These are phyloP conservation scores for Micrastur ruficollis DNA, from an alignment of 2,797 vertebrate genomes.

Conservation along the genomic window DNA sequence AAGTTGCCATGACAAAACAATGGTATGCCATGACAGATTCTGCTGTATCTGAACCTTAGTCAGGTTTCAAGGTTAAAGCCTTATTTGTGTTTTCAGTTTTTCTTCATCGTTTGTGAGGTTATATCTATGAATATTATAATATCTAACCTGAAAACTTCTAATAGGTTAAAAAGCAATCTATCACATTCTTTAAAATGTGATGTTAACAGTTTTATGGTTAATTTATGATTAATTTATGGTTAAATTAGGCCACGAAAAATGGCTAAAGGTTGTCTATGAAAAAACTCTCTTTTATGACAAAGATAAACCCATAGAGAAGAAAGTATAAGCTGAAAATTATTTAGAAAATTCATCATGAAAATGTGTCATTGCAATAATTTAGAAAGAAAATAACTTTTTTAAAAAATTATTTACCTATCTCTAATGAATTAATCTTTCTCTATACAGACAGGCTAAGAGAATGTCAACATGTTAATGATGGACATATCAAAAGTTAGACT, in stretches of 20 bases:
- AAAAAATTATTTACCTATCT: constrained; percentile 69
- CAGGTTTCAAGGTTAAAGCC: constrained; percentile 73
- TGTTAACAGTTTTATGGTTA: constrained; percentile 72
- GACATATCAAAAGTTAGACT: constrained; percentile 47
- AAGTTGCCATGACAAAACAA: not conserved
- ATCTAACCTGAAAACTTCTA: constrained; percentile 64
- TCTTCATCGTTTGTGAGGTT: constrained; percentile 57
- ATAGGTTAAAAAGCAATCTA: constrained; percentile 68
- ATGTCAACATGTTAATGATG: constrained; percentile 62
- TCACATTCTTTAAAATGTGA: constrained; percentile 67
- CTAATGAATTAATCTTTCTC: constrained; percentile 65
- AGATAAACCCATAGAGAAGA: constrained; percentile 76
- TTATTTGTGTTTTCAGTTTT: constrained; percentile 66
- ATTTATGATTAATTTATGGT: constrained; percentile 71
- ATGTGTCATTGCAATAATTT: constrained; percentile 76
- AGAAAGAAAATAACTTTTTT: constrained; percentile 64
- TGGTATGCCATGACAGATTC: not conserved
- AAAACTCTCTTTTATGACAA: constrained; percentile 74
- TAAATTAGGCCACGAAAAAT: constrained; percentile 75
- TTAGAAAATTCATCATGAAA: constrained; percentile 76
- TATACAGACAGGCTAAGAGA: constrained; percentile 44
- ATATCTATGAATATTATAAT: constrained; percentile 68
- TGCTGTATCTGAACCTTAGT: constrained; percentile 22
- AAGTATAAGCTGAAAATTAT: constrained; percentile 75
- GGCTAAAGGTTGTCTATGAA: constrained; percentile 63